These are phyloP conservation scores for Aphelinus certus DNA, from an alignment of 1,140 invertebrate species.

Conservation along the genomic window DNA sequence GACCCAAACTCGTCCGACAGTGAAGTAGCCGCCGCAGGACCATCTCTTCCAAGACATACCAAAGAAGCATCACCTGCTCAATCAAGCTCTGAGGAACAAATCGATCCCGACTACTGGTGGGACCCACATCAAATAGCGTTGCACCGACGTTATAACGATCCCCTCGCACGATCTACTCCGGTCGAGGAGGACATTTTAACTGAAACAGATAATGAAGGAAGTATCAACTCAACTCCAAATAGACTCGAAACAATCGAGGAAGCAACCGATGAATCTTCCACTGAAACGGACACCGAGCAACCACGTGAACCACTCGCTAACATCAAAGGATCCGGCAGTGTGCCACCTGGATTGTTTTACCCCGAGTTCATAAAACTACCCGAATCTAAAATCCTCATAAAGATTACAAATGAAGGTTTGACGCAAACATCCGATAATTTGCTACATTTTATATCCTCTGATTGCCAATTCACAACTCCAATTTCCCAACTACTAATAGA, in stretches of 20 bases:
- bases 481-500: not conserved
- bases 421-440: not conserved
- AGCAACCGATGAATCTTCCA: not conserved
- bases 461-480: not conserved
- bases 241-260: not conserved
- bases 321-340: not conserved
- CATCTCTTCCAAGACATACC: too few species aligned
- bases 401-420: not conserved
- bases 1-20: too few species aligned
- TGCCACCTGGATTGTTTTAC: not conserved
- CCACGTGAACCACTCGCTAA: not conserved
- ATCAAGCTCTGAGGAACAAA: too few species aligned
- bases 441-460: not conserved
- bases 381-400: not conserved
- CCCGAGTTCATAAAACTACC: not conserved
- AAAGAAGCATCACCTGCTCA: too few species aligned
- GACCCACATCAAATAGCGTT: too few species aligned
- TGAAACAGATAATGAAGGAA: not conserved
- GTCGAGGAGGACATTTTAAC: not conserved
- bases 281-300: not conserved
- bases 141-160: too few species aligned
- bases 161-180: too few species aligned
- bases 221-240: not conserved
- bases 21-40: too few species aligned
- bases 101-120: too few species aligned